Base-by-base conservation (phyloP, 2,888 invertebrate species). In the Phyllotreta cruciferae region DNA sequence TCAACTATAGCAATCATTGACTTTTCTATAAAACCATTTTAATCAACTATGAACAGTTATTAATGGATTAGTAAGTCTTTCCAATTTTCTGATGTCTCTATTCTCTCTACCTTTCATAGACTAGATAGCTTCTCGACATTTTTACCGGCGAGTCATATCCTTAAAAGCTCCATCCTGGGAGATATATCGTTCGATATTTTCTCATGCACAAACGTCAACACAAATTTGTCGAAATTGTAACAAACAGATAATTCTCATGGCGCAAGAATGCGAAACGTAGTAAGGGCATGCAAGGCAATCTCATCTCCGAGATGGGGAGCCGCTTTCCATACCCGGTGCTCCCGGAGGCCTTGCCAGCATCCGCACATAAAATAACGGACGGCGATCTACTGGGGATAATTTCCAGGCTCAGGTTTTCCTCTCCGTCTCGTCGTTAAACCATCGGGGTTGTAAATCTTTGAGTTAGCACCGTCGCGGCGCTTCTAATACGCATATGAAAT, bases 321-420 rank as follows among this genome's bases (percentile, higher is more conserved):
- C 49, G 53, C 56, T 66, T 64, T 60, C 24, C 57, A 56, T 41
- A 60, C 57, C 55, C 57, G 47, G 54, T 44, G 38, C 64, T 64
- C 62, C 66, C 45, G 41, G 66, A 64, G 64, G 52, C 49, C 58
- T 45, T 41, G 50, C 60, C 53, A 66, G 37, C 56, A 39, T 53
- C 47, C 39, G 47, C 50, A 44, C 63, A 65, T 66, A 61, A 60
- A 68, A 68, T 68, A 66, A 68, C 62, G 62, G 44, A 53, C 55
- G 62, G 47, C 53, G 41, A 55, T 53, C 68, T 66, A 55, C 49
- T 53, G 66, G 68, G 64, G 63, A 63, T 68, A 68, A 68, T 66
- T 62, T 62, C 62, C 10, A 56, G 61, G 61, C 58, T 64, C 64
- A 63, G 62, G 64, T 66, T 68, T 61, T 64, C 64, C 63, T 53